phyloP scores from a whole-genome alignment of 2,113 vertebrate species.

The Acrocephalus kingi region DNA sequence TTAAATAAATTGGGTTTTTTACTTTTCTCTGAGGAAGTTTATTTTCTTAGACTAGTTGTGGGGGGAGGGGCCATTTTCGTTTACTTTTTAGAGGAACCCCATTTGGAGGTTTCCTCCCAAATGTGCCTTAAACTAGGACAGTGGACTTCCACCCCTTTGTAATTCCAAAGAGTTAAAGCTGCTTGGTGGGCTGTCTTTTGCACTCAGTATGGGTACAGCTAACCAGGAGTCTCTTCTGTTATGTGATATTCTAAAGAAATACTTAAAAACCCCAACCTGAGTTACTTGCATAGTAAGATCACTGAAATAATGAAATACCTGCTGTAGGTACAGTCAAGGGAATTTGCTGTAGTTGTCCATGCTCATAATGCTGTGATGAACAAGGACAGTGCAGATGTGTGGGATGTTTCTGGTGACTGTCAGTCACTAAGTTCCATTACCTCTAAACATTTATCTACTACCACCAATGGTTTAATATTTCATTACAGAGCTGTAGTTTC shows the following conservation, averaged over 20 bases:
- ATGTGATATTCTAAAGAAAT: not conserved
- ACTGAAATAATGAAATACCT: not conserved
- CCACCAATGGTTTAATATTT: not conserved
- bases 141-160: not conserved
- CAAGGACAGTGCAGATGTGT: not conserved
- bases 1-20: too few relatives aligned
- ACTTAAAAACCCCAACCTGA: fast-evolving
- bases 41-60: too few relatives aligned
- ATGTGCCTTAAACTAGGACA: too few relatives aligned
- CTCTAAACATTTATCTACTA: not conserved
- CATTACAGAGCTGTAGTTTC: not conserved
- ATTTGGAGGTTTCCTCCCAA: too few relatives aligned
- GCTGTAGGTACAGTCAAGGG: not conserved
- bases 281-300: not conserved
- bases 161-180: not conserved
- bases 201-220: not conserved
- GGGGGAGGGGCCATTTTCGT: too few relatives aligned
- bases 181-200: not conserved
- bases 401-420: not conserved
- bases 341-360: not conserved
- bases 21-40: too few relatives aligned
- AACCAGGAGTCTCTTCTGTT: not conserved
- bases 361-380: not conserved
- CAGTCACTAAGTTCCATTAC: not conserved
- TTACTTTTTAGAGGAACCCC: too few relatives aligned